Base-by-base conservation (phyloP, 1,140 invertebrate species). In the Neodiprion pinetum region DNA sequence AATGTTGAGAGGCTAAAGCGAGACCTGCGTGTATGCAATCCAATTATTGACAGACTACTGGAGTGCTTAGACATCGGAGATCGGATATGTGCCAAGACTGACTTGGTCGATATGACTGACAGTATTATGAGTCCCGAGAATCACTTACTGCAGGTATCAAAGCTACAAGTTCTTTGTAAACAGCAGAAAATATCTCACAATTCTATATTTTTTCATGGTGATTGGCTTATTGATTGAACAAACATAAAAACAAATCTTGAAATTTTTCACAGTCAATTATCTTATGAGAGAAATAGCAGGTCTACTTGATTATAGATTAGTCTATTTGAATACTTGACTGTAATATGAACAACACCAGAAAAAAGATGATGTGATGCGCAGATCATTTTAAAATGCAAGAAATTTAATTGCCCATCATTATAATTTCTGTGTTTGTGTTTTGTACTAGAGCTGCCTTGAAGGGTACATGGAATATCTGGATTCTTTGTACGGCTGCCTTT, bases 1-100 rank as follows among this genome's bases (percentile, higher is more conserved):
- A 96, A 95, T 86, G 88, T 95, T 66, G 95, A 96, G 81, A 90
- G 93, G 82, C 88, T 96, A 23, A 96, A 96, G 83, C 90, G 92
- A 85, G 95, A 96, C 78, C 88, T 96, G 72, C 90, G 94, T 79
- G 92, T 93, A 80, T 94, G 92, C 79, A 94, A 92, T 87, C 90
- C 91, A 1, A 88, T 96, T 23, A 89, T 96, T 67, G 95, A 96
- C 83, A 91, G 89, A 81, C 85, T 96, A 7, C 85, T 96, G 75
- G 92, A 95, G 74, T 93, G 92, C 40, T 82, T 94, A 67, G 93
- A 94, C 81, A 90, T 90, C 76, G 91, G 92, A 74, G 90, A 92
- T 77, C 89, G 90, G 74, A 88, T 85, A 68, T 89, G 88, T 74
- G 85, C 88, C 53, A 90, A 91, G 48, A 92, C 89, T 67, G 90